Base-by-base conservation (phyloP, 2,888 invertebrate genomes). In the Melipona beecheii region DNA sequence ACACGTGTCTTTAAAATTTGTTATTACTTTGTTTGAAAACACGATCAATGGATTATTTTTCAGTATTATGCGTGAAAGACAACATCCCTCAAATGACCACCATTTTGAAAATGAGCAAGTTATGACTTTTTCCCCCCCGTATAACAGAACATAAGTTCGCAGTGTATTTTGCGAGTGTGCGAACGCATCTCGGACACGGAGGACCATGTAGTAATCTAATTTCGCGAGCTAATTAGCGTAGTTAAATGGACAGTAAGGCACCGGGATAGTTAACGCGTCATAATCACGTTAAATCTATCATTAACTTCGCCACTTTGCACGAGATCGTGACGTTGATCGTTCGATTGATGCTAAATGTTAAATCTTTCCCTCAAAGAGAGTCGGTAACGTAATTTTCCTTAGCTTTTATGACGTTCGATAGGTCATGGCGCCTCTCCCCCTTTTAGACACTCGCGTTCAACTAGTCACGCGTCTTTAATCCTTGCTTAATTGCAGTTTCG, bases 131-230 rank as follows among this genome's bases (percentile, higher is more conserved):
- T 31, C 31, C 31, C 4, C 31, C 31, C 31, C 4, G 31, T 31
- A 31, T 31, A 4, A 31, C 4, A 43, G 9, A 43, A 43, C 43
- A 9, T 43, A 43, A 43, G 43, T 56, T 56, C 56, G n/a, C 5
- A 13, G n/a, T 56, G 74, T 50, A 81, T 73, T 36, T 79, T 71
- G 72, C n/a, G 36, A 49, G 62, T 11, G 49, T 27, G 31, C 15
- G 49, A 11, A 56, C 31, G 36, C 21, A 70, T 36, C 50, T 27
- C 13, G 31, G 27, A 31, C 17, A 36, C 54, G 27, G 2, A 19
- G 11, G 21, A 60, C 9, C 49, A 36, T 52, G 58, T 73, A 75
- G 83, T 83, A 75, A 84, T 83, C 64, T 78, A 78, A 78, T 83
- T 84, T 73, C 73, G 58, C 64, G 62, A 64, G 65, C 36, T 73